phyloP scores from a whole-genome alignment of 2,113 vertebrate genomes.

The Ailurus styani region DNA sequence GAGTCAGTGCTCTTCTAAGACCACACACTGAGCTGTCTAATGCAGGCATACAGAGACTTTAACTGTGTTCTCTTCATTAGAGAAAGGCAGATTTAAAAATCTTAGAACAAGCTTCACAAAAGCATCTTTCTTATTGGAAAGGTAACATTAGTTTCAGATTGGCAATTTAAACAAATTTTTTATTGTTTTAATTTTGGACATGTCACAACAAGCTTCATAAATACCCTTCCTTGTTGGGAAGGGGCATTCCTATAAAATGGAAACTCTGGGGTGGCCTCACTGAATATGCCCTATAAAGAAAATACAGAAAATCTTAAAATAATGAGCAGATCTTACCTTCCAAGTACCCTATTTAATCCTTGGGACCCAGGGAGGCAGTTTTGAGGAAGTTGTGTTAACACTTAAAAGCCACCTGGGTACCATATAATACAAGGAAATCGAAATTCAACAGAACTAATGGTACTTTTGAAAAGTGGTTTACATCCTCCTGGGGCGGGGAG shows the following conservation, averaged over 20 bases:
- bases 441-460: background rate
- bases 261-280: background rate
- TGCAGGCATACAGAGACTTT: background rate
- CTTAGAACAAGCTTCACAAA: background rate
- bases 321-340: background rate
- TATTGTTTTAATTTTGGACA: background rate
- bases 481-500: background rate
- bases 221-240: background rate
- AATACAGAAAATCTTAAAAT: conserved; percentile 25
- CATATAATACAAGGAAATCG: background rate
- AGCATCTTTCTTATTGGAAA: background rate
- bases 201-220: background rate
- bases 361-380: background rate
- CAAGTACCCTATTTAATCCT: background rate
- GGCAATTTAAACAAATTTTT: background rate
- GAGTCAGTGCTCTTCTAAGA: background rate
- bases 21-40: rapidly evolving
- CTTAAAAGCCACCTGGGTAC: conserved; percentile 11
- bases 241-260: background rate
- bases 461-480: background rate
- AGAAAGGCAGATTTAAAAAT: background rate
- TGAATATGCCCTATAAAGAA: background rate
- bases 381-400: background rate
- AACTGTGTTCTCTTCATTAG: background rate
- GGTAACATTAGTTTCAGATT: background rate